Conservation (phyloP, 2,113 vertebrate genomes). For the Lethenteron camtschaticum region DNA sequence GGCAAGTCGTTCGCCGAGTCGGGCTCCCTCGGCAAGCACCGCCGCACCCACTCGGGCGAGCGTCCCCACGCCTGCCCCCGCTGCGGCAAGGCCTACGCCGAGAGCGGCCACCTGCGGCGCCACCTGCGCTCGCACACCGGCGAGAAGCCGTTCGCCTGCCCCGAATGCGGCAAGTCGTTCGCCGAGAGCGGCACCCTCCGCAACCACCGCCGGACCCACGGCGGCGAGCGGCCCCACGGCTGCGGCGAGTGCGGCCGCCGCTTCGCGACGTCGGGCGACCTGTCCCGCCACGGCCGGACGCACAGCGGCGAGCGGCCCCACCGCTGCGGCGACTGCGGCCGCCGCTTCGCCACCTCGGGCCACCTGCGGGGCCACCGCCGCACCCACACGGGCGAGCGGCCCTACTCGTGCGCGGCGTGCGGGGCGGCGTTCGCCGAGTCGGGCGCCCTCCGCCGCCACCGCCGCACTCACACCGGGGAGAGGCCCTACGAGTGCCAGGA, state of each 20-base stretch:
- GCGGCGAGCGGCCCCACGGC: constrained; percentile 18
- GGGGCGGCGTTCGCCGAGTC: too few species aligned
- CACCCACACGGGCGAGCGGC: too few species aligned
- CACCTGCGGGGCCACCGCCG: too few species aligned
- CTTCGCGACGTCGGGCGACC: background rate
- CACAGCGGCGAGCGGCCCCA: background rate
- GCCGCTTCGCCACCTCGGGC: too few species aligned
- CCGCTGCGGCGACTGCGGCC: too few species aligned
- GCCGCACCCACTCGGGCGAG: background rate
- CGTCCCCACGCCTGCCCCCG: background rate
- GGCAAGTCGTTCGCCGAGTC: background rate
- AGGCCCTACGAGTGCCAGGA: background rate
- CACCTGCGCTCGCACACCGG: constrained; percentile 14
- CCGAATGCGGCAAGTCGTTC: constrained; percentile 16
- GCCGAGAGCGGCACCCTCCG: constrained; percentile 15
- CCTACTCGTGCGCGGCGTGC: too few species aligned
- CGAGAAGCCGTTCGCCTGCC: constrained; percentile 16
- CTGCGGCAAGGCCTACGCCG: background rate
- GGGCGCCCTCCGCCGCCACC: background rate
- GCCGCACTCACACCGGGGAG: background rate
- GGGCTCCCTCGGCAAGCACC: background rate
- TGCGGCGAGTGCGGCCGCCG: constrained; percentile 7
- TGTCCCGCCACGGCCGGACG: constrained; percentile 3
- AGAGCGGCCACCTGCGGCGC: background rate
- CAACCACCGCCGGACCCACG: constrained; percentile 14